Conservation (phyloP, 2,888 invertebrate genomes). For the Bellardia bayeri region DNA sequence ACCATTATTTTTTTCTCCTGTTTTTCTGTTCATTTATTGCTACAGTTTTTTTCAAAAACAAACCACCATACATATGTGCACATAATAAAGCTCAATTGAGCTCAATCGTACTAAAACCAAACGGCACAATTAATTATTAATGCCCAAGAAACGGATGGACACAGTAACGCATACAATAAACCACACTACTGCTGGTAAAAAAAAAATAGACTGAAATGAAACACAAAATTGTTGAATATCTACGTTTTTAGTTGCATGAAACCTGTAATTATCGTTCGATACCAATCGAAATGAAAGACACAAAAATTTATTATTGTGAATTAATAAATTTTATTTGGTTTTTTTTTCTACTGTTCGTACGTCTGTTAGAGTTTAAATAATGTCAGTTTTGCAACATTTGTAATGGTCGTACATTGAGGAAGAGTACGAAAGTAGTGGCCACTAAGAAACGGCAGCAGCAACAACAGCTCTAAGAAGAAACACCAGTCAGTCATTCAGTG, state of each 20-base stretch:
- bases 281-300: slow-evolving; percentile 84
- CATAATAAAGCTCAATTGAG: slow-evolving; percentile 64
- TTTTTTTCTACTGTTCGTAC: slow-evolving; percentile 65
- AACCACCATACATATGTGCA: slow-evolving; percentile 41
- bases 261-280: slow-evolving; percentile 84
- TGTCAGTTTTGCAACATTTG: slow-evolving; percentile 21
- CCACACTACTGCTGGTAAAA: slow-evolving; percentile 15
- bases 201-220: slow-evolving; percentile 30
- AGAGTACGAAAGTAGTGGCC: slow-evolving; percentile 16
- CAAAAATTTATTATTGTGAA: slow-evolving; percentile 84
- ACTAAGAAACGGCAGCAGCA: slow-evolving; percentile 47
- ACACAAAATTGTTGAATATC: slow-evolving; percentile 64
- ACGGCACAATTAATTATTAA: slow-evolving; percentile 80
- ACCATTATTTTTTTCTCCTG: slow-evolving; percentile 25
- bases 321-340: slow-evolving; percentile 81
- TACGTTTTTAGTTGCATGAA: slow-evolving; percentile 75
- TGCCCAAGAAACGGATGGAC: slow-evolving; percentile 69
- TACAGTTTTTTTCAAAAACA: slow-evolving; percentile 32
- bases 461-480: slow-evolving; percentile 20
- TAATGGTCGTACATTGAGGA: slow-evolving; percentile 6
- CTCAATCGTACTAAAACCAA: slow-evolving; percentile 65
- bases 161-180: slow-evolving; percentile 3
- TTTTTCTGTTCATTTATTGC: not conserved
- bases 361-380: slow-evolving; percentile 41
- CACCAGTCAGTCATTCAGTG: slow-evolving; percentile 53